These are phyloP conservation scores for Mugil cephalus DNA, from an alignment of 2,113 vertebrate species.

Conservation along the genomic window DNA sequence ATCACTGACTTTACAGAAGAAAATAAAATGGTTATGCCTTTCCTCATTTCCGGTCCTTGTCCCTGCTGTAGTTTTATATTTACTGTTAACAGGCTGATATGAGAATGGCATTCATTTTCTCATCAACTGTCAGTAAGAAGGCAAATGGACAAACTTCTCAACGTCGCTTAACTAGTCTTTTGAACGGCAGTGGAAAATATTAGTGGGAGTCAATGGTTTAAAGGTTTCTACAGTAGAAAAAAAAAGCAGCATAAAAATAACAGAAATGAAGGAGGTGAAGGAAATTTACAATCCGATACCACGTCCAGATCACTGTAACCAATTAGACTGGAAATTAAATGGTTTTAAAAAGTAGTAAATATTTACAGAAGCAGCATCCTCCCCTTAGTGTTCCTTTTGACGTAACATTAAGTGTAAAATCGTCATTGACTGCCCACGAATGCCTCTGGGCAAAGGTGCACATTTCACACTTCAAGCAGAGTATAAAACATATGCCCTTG, in stretches of 20 bases:
- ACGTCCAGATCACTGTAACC: slow-evolving; percentile 12
- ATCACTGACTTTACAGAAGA: not conserved
- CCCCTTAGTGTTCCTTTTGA: slow-evolving; percentile 8
- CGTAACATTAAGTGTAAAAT: slow-evolving; percentile 47
- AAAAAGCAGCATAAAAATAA: slow-evolving; percentile 10
- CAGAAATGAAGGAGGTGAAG: slow-evolving; percentile 5
- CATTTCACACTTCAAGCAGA: slow-evolving; percentile 48
- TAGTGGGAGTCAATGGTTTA: not conserved
- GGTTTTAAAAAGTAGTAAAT: slow-evolving; percentile 50
- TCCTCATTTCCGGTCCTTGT: slow-evolving; percentile 3
- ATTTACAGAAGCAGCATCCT: slow-evolving; percentile 73
- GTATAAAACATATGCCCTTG: slow-evolving; percentile 69
- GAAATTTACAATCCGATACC: slow-evolving; percentile 26
- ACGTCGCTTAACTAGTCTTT: not conserved
- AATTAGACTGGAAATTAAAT: slow-evolving; percentile 26
- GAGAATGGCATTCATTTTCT: not conserved
- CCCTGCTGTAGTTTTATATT: not conserved
- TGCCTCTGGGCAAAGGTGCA: slow-evolving; percentile 43
- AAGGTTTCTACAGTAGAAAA: slow-evolving; percentile 8
- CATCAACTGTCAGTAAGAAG: not conserved
- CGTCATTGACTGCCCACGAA: slow-evolving; percentile 11
- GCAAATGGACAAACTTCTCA: not conserved
- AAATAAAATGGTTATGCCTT: not conserved
- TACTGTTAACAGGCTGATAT: not conserved
- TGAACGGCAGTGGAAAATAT: slow-evolving; percentile 1